phyloP scores from a whole-genome alignment of 2,113 vertebrate species.

The Leucoraja erinaceus region DNA sequence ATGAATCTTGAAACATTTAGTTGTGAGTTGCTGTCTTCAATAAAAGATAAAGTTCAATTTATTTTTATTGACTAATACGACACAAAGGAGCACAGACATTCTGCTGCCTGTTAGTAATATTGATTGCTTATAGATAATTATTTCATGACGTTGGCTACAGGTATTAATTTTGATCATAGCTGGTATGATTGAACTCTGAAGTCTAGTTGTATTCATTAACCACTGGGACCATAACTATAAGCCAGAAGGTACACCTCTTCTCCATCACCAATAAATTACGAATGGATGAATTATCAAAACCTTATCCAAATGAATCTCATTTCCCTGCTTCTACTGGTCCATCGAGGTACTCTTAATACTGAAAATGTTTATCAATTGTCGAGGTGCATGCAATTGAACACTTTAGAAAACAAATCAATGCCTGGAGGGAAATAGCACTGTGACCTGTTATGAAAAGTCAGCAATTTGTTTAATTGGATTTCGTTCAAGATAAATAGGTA shows the following conservation, averaged over 20 bases:
- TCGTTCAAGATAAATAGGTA: neutral
- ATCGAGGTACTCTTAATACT: neutral
- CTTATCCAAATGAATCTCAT: too few species aligned
- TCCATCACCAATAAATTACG: neutral
- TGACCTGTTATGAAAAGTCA: neutral
- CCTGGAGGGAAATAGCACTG: neutral
- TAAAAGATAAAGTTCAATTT: too few species aligned
- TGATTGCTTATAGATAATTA: neutral
- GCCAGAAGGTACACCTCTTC: neutral
- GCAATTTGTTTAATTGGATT: slow-evolving; percentile 12
- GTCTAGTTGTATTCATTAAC: neutral
- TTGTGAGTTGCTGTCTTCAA: too few species aligned
- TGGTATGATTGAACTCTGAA: neutral
- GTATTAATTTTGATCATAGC: neutral
- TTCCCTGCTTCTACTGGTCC: neutral
- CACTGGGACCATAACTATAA: too few species aligned
- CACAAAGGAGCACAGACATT: too few species aligned
- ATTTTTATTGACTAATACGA: too few species aligned
- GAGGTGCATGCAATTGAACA: neutral
- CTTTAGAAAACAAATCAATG: neutral
- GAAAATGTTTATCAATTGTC: neutral
- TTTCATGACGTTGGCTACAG: neutral
- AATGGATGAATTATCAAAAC: neutral
- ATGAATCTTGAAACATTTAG: too few species aligned
- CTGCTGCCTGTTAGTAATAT: neutral